Conservation (phyloP, 2,888 invertebrate species). For the Augiades crinisus region DNA sequence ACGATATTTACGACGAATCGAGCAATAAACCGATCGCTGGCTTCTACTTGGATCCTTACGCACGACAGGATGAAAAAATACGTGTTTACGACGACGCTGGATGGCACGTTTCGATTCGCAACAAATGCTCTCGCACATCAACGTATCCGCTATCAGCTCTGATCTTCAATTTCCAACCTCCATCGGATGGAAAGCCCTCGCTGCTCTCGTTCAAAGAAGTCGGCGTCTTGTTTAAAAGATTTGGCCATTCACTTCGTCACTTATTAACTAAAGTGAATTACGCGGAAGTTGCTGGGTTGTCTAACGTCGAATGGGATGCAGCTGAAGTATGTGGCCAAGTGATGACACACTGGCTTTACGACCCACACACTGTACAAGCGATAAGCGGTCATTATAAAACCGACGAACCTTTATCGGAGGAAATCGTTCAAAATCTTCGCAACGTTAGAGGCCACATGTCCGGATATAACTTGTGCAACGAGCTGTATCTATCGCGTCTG, state of each 20-base stretch:
- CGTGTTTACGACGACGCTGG: conserved; percentile 83
- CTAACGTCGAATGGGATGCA: conserved; percentile 97
- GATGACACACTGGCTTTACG: conserved; percentile 90
- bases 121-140: conserved; percentile 83
- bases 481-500: conserved; percentile 90
- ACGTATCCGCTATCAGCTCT: conserved; percentile 89
- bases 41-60: conserved; percentile 93
- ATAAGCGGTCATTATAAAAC: conserved; percentile 89
- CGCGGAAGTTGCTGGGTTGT: conserved; percentile 91
- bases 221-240: conserved; percentile 88
- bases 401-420: conserved; percentile 85
- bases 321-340: conserved; percentile 92
- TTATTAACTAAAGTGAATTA: conserved; percentile 91
- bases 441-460: conserved; percentile 87
- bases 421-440: conserved; percentile 83
- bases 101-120: conserved; percentile 90
- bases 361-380: conserved; percentile 79
- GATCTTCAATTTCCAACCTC: conserved; percentile 90
- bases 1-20: conserved; percentile 87
- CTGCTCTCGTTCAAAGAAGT: conserved; percentile 90
- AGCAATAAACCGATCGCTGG: conserved; percentile 86
- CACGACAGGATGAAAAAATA: conserved; percentile 84
- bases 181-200: conserved; percentile 83
- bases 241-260: conserved; percentile 94
- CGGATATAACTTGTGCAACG: conserved; percentile 88